Evolutionary conservation across 2,888 invertebrate genomes (phyloP), one percentile per base, ranked within the genome.

Genomic region (Deilephila elpenor): DNA sequence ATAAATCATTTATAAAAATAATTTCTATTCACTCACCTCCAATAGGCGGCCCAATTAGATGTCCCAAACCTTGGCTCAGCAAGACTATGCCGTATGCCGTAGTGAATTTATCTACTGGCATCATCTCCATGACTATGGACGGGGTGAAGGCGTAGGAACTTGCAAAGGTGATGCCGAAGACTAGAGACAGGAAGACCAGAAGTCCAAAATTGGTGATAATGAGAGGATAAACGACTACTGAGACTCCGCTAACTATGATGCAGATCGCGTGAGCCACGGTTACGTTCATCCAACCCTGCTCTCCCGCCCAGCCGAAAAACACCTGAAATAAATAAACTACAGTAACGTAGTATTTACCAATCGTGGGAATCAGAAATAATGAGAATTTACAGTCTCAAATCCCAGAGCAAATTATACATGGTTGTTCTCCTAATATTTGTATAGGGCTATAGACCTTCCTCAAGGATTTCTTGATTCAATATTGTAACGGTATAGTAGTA

Each of bases 61-160:
- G 98, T n/a, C 98, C 99, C 76, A 99, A 96, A 17, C 99, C 99
- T 91, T 99, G 98, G 79, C 98, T 97, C 78, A 99, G 93, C 82
- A 98, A 93, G 75, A 97, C 96, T 79, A 99, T 93, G 11, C 99
- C 99, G 88, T 99, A 99, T 17, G 98, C 98, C 83, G 97, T 97
- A 25, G 98, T 98, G 88, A 99, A 98, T 80, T 97, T 96, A 80
- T 98, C 98, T 80, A 99, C 94, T 0, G 98, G 98, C 78, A 99
- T 97, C 82, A 98, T 93, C 86, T 98, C 97, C 79, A 98, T 98
- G 76, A 99, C 92, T 78, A 99, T 97, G 71, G 98, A 97, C 0
- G 98, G 98, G 0, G 98, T 98, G 81, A 98, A 97, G 7, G 98
- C 97, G 89, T 98, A 99, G 80, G 97, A 98, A 84, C 98, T 98